These are phyloP conservation scores for Choreutis nemorana DNA, from an alignment of 2,888 invertebrate genomes.

Conservation along the genomic window DNA sequence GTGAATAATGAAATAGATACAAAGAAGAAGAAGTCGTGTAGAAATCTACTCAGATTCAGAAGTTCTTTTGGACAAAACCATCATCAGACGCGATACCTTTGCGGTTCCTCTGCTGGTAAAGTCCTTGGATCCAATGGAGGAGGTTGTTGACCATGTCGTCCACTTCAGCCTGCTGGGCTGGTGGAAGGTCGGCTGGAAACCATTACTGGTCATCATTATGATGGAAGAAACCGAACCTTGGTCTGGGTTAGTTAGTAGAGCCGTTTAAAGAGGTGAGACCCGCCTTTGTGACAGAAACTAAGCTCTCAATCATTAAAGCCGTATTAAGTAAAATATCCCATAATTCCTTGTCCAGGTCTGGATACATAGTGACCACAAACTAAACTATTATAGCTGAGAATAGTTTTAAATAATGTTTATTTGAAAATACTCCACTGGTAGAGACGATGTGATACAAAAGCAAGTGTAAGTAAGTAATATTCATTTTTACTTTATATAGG, in stretches of 20 bases:
- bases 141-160: conserved; percentile 80
- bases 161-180: conserved; percentile 60
- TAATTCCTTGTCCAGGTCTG: too few species aligned
- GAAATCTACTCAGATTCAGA: background rate
- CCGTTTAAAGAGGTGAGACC: too few species aligned
- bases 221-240: conserved; percentile 15
- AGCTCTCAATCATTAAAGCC: too few species aligned
- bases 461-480: too few species aligned
- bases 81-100: conserved; percentile 41
- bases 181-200: conserved; percentile 50
- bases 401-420: too few species aligned
- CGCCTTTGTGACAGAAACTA: too few species aligned
- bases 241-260: conserved; percentile 1
- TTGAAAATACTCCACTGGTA: too few species aligned
- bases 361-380: too few species aligned
- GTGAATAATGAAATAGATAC: background rate
- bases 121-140: conserved; percentile 77
- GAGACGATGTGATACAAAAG: too few species aligned
- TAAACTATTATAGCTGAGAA: too few species aligned
- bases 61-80: background rate
- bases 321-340: too few species aligned
- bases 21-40: background rate
- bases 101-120: conserved; percentile 68
- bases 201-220: conserved; percentile 28
- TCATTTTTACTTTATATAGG: too few species aligned